Percentiles rank a stretch among this genome's conserved stretches.
phyloP scores from a whole-genome alignment of 2,797 vertebrate species.

The Falco rusticolus region DNA sequence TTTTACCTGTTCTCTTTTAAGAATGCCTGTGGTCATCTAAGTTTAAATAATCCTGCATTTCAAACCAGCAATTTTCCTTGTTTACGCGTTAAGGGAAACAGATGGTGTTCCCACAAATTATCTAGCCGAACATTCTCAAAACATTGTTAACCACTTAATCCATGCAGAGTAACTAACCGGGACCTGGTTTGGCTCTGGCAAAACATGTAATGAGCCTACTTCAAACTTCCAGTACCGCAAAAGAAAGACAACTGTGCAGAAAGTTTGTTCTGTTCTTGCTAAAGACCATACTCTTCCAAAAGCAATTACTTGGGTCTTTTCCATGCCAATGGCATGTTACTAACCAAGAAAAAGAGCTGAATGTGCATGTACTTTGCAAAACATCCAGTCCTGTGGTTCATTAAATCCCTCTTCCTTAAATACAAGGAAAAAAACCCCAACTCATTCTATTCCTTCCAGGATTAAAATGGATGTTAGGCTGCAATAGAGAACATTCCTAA shows the following conservation, averaged over 20 bases:
- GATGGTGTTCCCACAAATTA: conserved; percentile 74
- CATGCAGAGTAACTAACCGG: neutral
- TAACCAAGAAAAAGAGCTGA: conserved; percentile 68
- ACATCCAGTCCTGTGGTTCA: conserved; percentile 53
- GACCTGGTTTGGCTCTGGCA: conserved; percentile 29
- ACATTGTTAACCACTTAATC: conserved; percentile 34
- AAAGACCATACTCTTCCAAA: neutral
- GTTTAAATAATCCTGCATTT: conserved; percentile 69
- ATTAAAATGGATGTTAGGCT: conserved; percentile 2
- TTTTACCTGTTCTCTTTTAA: conserved; percentile 58
- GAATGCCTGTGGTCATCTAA: conserved; percentile 75
- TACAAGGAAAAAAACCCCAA: neutral
- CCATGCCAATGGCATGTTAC: conserved; percentile 53
- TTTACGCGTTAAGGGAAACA: conserved; percentile 77
- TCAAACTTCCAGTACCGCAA: neutral
- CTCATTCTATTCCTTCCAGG: conserved; percentile 11
- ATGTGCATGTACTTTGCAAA: conserved; percentile 52
- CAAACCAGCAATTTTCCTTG: conserved; percentile 77
- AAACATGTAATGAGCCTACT: neutral
- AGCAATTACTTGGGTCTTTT: conserved; percentile 12
- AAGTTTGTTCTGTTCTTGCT: conserved; percentile 16
- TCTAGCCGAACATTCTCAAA: conserved; percentile 45
- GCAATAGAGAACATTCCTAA: conserved; percentile 12
- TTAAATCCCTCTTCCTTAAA: conserved; percentile 50
- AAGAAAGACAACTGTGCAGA: neutral